Evolutionary conservation across 2,888 invertebrate genomes (phyloP).

Genomic region (Folsomia candida): DNA sequence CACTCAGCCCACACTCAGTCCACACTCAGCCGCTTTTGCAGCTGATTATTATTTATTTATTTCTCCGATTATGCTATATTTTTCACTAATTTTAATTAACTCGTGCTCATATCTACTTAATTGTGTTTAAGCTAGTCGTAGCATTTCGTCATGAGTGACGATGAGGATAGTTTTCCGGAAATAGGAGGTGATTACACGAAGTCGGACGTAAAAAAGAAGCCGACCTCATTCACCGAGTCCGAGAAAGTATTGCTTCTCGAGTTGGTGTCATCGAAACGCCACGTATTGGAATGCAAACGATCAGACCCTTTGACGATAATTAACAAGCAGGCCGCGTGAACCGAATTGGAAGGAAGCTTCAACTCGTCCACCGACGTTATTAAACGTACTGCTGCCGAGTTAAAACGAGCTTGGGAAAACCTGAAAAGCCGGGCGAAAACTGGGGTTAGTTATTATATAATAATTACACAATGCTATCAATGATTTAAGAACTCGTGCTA

Average conservation of each 20-base stretch:
- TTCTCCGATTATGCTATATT: no score
- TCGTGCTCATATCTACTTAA: no score
- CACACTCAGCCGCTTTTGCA: not conserved
- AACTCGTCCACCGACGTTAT: no score
- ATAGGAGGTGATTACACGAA: no score
- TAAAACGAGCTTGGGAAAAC: conserved; percentile 6
- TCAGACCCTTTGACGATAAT: not conserved
- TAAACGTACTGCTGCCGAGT: not conserved
- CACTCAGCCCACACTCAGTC: not conserved
- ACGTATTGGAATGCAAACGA: not conserved
- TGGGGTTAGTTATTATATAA: not conserved
- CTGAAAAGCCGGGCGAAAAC: not conserved
- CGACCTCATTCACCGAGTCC: not conserved
- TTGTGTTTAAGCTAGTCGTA: no score
- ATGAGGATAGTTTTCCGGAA: no score
- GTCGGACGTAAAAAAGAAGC: no score
- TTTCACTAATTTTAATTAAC: no score
- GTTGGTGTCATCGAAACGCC: not conserved
- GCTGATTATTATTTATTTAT: no score
- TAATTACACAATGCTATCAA: not conserved
- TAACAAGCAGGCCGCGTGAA: conserved; percentile 8
- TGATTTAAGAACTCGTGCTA: no score
- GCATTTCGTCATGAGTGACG: no score
- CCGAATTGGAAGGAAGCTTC: not conserved
- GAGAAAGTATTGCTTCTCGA: not conserved